Conservation (phyloP, 2,888 invertebrate genomes). For the Parasteatoda lunata region DNA sequence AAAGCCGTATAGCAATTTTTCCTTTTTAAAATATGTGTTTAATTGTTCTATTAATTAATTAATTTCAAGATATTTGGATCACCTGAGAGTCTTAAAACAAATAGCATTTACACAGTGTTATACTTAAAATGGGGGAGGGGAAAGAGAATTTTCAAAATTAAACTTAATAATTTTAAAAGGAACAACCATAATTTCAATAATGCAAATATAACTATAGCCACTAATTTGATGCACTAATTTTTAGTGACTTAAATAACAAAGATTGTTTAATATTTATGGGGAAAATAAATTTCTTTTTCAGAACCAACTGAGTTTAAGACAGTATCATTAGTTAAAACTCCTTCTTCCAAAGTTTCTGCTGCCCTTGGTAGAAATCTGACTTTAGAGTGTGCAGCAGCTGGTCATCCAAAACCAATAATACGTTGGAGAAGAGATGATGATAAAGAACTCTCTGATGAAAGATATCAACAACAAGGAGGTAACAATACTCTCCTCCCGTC, state of each 20-base stretch:
- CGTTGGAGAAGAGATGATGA: conserved; percentile 81
- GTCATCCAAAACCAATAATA: conserved; percentile 81
- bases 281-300: neutral
- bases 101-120: no score
- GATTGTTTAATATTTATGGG: neutral
- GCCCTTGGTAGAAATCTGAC: conserved; percentile 79
- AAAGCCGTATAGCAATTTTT: no score
- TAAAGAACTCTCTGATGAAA: conserved; percentile 76
- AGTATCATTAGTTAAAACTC: conserved; percentile 51
- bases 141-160: no score
- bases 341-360: conserved; percentile 58
- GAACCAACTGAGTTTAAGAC: conserved; percentile 21
- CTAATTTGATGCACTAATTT: no score
- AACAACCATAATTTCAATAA: no score
- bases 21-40: no score
- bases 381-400: conserved; percentile 82
- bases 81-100: no score
- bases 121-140: no score
- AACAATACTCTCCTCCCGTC: conserved; percentile 72
- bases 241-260: neutral
- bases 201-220: no score
- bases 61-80: no score
- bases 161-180: no score
- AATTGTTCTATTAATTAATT: no score
- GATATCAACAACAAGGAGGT: conserved; percentile 77